A percentile compares a stretch with the other conserved stretches of the same genome.
phyloP scores from a whole-genome alignment of 2,888 invertebrate genomes.

The Cheilosia vernalis region DNA sequence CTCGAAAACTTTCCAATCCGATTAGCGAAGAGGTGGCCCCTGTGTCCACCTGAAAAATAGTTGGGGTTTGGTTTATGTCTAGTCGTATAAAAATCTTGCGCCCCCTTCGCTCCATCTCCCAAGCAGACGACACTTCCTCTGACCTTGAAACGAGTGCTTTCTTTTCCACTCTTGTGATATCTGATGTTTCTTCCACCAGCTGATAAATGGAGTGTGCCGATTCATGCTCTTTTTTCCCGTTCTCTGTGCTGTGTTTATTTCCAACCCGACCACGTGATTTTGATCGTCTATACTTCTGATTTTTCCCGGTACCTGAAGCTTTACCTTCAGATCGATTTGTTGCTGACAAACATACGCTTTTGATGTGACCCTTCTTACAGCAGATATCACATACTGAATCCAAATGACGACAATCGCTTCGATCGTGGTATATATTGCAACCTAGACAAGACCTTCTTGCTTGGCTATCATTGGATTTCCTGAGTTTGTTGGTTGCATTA shows the following conservation, averaged over 20 bases:
- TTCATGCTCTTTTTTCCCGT: no score
- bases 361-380: constrained; percentile 30
- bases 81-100: not conserved
- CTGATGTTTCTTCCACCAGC: no score
- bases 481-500: not conserved
- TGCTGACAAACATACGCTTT: constrained; percentile 15
- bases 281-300: constrained; percentile 9
- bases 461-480: not conserved
- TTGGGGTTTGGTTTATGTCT: no score
- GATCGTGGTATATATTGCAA: constrained; percentile 19
- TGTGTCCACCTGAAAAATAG: constrained; percentile 53
- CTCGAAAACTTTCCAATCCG: constrained; percentile 15
- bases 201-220: no score
- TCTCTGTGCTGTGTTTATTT: not conserved
- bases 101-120: constrained; percentile 1
- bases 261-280: not conserved
- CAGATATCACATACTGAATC: constrained; percentile 22
- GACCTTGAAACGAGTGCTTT: constrained; percentile 2
- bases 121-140: constrained; percentile 4
- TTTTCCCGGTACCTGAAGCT: not conserved
- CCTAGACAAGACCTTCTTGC: constrained; percentile 8
- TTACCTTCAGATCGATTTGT: not conserved
- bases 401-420: constrained; percentile 26
- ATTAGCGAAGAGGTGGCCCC: constrained; percentile 44
- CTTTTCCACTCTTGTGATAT: no score